Evolutionary conservation across 2,797 vertebrate genomes (phyloP).

Genomic region (Clarias laeviceps): DNA sequence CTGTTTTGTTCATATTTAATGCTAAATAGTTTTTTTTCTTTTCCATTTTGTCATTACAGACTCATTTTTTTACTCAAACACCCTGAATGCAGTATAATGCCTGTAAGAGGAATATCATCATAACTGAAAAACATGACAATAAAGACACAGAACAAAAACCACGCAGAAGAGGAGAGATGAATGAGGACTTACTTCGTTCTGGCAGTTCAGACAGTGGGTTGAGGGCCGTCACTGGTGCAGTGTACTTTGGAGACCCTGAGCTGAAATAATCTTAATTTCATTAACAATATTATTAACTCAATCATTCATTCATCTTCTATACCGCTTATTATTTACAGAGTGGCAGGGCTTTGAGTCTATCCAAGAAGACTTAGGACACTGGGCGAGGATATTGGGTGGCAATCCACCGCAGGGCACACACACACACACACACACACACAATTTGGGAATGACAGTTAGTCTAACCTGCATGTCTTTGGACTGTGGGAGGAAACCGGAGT

Average conservation of each 20-base stretch:
- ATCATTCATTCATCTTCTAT: not conserved
- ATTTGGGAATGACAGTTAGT: no score
- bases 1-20: not conserved
- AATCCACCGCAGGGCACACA: no score
- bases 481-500: no score
- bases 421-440: no score
- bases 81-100: not conserved
- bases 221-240: slow-evolving; percentile 46
- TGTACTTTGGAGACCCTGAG: slow-evolving; percentile 67
- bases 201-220: slow-evolving; percentile 66
- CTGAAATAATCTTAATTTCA: slow-evolving; percentile 54
- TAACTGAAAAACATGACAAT: not conserved
- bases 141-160: not conserved
- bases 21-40: not conserved
- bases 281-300: slow-evolving; percentile 22
- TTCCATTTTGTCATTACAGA: not conserved
- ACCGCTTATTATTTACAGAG: no score
- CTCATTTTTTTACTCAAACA: not conserved
- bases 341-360: no score
- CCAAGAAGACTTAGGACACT: no score
- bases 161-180: not conserved
- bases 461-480: no score
- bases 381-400: no score
- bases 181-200: slow-evolving; percentile 59
- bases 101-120: not conserved